These are phyloP conservation scores for Oxycera nigricornis DNA, from an alignment of 2,888 invertebrate genomes.

Conservation along the genomic window DNA sequence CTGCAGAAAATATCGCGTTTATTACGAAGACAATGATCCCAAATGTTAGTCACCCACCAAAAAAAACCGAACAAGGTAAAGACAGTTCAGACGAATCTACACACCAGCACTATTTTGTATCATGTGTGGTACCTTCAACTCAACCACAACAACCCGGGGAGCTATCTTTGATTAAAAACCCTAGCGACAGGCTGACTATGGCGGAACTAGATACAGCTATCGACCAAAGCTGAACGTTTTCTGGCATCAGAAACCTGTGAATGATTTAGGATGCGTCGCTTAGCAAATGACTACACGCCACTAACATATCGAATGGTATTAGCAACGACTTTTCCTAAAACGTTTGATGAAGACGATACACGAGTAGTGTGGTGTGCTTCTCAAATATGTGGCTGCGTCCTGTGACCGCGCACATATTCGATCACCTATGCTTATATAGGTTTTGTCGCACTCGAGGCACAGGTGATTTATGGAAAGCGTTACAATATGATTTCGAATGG, in stretches of 20 bases:
- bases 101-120: no score
- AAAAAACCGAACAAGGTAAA: no score
- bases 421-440: background rate
- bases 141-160: no score
- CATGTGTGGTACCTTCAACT: no score
- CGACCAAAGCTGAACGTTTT: background rate
- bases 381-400: no score
- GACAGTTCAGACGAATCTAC: no score
- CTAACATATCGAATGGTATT: conserved; percentile 8
- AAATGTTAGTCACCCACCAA: no score
- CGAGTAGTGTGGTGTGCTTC: no score
- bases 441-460: background rate
- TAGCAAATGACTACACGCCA: conserved; percentile 29
- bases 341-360: conserved; percentile 28
- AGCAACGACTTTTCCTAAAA: conserved; percentile 23
- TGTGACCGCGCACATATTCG: background rate
- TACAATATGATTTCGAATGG: conserved; percentile 13
- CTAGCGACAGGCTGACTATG: conserved; percentile 9
- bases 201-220: conserved; percentile 9
- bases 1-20: no score
- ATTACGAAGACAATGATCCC: no score
- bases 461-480: conserved; percentile 24
- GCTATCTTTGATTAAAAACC: background rate
- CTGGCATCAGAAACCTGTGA: background rate
- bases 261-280: conserved; percentile 32